Conservation (phyloP, 2,113 vertebrate species). For the Pelmatolapia mariae region DNA sequence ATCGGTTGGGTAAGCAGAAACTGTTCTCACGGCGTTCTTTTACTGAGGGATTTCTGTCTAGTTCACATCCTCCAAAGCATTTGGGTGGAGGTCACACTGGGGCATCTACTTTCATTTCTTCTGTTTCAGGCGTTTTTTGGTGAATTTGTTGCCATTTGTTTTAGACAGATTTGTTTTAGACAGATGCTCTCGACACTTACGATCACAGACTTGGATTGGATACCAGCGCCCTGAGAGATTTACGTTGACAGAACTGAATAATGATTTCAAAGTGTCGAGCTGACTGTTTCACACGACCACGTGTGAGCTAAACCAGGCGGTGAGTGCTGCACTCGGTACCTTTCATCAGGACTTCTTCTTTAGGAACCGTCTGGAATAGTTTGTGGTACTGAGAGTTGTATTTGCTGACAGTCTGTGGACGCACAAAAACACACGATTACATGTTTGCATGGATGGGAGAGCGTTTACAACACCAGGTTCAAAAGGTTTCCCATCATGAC, state of each 20-base stretch:
- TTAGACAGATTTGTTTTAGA: background rate
- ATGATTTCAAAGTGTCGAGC: rapidly evolving
- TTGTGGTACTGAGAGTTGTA: conserved; percentile 97
- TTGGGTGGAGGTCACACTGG: background rate
- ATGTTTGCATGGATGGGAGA: background rate
- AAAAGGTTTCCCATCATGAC: background rate
- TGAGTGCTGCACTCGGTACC: conserved; percentile 63
- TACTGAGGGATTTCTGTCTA: background rate
- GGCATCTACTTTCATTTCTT: background rate
- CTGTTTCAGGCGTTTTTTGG: rapidly evolving
- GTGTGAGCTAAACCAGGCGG: background rate
- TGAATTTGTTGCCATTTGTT: background rate
- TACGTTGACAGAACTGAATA: background rate
- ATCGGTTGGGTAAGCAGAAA: background rate
- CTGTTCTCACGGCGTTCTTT: background rate
- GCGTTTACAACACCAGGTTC: background rate
- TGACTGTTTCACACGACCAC: background rate
- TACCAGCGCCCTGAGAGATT: background rate
- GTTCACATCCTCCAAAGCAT: background rate
- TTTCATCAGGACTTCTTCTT: conserved; percentile 91
- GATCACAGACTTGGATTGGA: background rate
- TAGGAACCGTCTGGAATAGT: conserved; percentile 89
- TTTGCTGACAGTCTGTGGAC: conserved; percentile 85
- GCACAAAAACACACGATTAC: conserved; percentile 49
- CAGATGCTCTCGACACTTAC: too few species aligned